These are phyloP conservation scores for Montipora sp. DNA, from an alignment of 64 coral and sea anemone species.

Conservation along the genomic window DNA sequence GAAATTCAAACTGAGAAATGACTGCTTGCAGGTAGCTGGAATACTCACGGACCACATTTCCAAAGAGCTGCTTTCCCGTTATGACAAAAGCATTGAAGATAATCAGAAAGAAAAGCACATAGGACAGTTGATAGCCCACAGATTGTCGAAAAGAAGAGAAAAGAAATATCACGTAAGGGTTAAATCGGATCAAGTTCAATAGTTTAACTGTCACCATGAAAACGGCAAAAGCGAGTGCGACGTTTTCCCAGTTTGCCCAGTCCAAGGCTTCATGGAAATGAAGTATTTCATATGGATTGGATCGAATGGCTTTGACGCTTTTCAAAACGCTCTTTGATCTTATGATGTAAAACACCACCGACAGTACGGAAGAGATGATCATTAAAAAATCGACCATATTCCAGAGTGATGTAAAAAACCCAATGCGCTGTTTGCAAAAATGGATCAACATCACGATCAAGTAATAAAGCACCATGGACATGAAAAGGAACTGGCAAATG, in stretches of 20 bases:
- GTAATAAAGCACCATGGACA: slow-evolving; percentile 22
- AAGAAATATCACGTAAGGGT: slow-evolving; percentile 19
- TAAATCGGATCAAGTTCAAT: slow-evolving; percentile 26
- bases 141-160: slow-evolving; percentile 41
- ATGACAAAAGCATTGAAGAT: slow-evolving; percentile 21
- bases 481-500: slow-evolving; percentile 29
- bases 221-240: not conserved
- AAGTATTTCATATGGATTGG: slow-evolving; percentile 19
- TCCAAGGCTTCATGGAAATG: slow-evolving; percentile 18
- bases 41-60: not conserved
- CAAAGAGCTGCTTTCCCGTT: not conserved
- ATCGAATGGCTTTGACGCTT: slow-evolving; percentile 15
- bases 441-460: slow-evolving; percentile 22
- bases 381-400: slow-evolving; percentile 34
- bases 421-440: not conserved
- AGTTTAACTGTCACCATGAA: slow-evolving; percentile 21
- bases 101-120: not conserved
- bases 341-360: slow-evolving; percentile 9
- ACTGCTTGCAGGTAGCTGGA: slow-evolving; percentile 8
- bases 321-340: slow-evolving; percentile 6
- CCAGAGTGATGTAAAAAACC: slow-evolving; percentile 24
- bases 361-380: not conserved
- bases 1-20: slow-evolving; percentile 19
- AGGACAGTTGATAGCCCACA: slow-evolving; percentile 9
- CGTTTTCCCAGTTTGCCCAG: slow-evolving; percentile 25